These are phyloP conservation scores for Limnephilus marmoratus DNA, from an alignment of 2,888 invertebrate genomes.

Conservation along the genomic window DNA sequence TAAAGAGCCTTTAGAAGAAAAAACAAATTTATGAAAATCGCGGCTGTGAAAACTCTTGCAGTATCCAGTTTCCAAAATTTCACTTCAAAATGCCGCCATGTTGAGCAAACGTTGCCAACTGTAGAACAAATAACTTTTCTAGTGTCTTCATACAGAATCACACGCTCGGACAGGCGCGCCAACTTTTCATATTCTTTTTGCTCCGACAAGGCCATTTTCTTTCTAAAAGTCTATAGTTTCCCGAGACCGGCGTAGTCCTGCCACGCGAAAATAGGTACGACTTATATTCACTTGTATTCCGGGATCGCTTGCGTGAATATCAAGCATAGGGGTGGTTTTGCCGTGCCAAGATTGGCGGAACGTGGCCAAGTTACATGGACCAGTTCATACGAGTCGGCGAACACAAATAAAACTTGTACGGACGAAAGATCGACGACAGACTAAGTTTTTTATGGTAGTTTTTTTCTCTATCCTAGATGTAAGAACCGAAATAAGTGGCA, in stretches of 20 bases:
- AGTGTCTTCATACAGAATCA: slow-evolving; percentile 27
- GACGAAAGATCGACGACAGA: slow-evolving; percentile 20
- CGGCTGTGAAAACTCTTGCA: neutral
- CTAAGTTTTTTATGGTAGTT: neutral
- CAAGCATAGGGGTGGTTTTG: slow-evolving; percentile 10
- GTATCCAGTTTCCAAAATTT: neutral
- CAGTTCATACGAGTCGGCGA: slow-evolving; percentile 54
- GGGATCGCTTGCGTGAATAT: slow-evolving; percentile 14
- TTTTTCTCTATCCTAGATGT: neutral
- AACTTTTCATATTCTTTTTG: slow-evolving; percentile 29
- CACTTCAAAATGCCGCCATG: neutral
- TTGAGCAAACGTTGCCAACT: slow-evolving; percentile 2
- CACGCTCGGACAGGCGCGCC: slow-evolving; percentile 3
- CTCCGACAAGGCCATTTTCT: slow-evolving; percentile 26
- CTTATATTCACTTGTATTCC: slow-evolving; percentile 8
- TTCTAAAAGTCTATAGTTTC: slow-evolving; percentile 11
- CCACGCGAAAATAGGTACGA: slow-evolving; percentile 11
- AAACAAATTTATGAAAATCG: neutral
- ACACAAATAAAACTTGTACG: slow-evolving; percentile 50
- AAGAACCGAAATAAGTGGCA: neutral
- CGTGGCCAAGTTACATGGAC: slow-evolving; percentile 51
- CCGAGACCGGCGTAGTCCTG: neutral
- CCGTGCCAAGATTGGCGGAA: slow-evolving; percentile 43
- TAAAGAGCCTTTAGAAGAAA: neutral
- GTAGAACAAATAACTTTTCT: neutral